These are phyloP conservation scores for Hyperoplus immaculatus DNA, from an alignment of 2,797 vertebrate species.

Conservation along the genomic window DNA sequence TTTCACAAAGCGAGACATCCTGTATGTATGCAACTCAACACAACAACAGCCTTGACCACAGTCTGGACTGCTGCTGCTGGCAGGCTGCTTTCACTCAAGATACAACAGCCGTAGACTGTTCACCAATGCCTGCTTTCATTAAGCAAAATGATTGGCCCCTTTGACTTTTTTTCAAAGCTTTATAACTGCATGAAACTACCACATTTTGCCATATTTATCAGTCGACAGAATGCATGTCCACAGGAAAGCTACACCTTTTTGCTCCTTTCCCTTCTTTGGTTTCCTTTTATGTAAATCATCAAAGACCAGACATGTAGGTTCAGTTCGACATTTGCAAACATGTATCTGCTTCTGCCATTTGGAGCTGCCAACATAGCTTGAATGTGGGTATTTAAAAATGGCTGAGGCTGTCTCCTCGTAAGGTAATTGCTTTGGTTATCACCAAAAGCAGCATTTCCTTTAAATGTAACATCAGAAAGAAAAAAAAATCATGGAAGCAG, in stretches of 20 bases:
- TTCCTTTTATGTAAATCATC: slow-evolving; percentile 28
- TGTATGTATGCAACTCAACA: neutral
- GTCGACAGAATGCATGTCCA: neutral
- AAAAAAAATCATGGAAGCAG: neutral
- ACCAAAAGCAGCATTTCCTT: neutral
- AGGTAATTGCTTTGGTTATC: neutral
- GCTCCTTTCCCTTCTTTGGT: neutral
- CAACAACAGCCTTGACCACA: neutral
- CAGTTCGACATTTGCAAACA: slow-evolving; percentile 12
- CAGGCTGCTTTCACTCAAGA: slow-evolving; percentile 4
- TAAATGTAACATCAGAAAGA: neutral
- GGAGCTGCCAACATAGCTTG: slow-evolving; percentile 9
- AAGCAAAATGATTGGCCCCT: neutral
- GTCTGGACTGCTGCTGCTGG: slow-evolving; percentile 7
- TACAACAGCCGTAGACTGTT: neutral
- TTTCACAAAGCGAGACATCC: slow-evolving; percentile 6
- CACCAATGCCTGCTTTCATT: neutral
- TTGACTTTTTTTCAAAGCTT: neutral
- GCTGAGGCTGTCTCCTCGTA: slow-evolving; percentile 22
- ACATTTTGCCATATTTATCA: neutral
- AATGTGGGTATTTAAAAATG: slow-evolving; percentile 13
- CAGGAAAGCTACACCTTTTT: neutral
- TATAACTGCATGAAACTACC: neutral
- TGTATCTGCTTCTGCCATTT: slow-evolving; percentile 2
- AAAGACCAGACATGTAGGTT: slow-evolving; percentile 16